Evolutionary conservation across 92 coral and sea anemone genomes (phyloP), one percentile per base, ranked within the genome.

Genomic region (Montipora capitata): DNA sequence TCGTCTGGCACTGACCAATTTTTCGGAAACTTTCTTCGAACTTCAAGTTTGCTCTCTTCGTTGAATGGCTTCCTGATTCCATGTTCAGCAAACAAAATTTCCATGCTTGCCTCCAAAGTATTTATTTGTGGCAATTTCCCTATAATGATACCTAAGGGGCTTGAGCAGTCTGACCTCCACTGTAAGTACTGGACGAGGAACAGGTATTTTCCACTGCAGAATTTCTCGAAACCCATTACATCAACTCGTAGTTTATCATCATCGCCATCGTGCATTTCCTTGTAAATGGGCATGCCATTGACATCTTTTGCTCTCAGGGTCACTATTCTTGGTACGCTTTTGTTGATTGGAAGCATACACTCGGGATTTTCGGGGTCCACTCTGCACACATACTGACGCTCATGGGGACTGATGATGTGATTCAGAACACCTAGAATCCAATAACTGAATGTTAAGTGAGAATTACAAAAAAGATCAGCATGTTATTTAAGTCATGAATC

Each of bases 61-160:
- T 73, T 49, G 76, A 91, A 91, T 59, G 77, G 40, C 13, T 65
- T 68, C 45, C 66, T 88, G 16, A 94, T 79, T 16, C 90, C 85
- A 69, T 94, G 91, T 68, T 92, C 97, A 6, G 90, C 95, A 64
- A 83, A 85, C 49, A 89, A 77, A 71, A 94, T 59, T 13, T 89
- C 87, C 85, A 94, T 84, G 72, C 91, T 87, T 39, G 74, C 76
- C 5, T 15, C 7, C 40, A 92, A 44, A 56, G 81, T 91, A 11
- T 71, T 18, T 27, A 79, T 84, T 35, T 43, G 81, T 20, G 88
- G 82, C 35, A 94, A 58, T 38, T 84, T 82, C 15, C 88, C 85
- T 3, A 92, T 68, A 17, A 87, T 85, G 16, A 86, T 74, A 7
- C 97, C 97, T 17, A 92, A 35, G 41, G 95, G 97, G 74, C n/a